Base-by-base conservation (phyloP, 2,888 invertebrate genomes). In the Clusia tigrina region DNA sequence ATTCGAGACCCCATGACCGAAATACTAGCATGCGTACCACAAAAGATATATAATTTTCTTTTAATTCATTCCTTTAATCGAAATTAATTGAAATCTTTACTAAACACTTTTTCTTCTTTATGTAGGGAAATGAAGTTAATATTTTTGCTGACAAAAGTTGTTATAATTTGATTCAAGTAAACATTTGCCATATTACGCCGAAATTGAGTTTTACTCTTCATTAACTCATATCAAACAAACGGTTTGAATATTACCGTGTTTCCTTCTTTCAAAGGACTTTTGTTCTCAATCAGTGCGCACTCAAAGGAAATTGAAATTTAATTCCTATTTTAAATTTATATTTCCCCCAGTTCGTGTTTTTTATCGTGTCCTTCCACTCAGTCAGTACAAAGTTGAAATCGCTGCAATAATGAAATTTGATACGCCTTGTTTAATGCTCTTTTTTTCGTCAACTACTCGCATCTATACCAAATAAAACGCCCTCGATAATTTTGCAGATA, bases 361-460 rank as follows among this genome's bases (percentile, higher is more conserved):
- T 48, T 48, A 48, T 48, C 48, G 48, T 20, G 48, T 48, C 15
- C 15, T 20, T 20, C 48, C 20, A 48, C 20, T 18, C 48, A 42
- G 6, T 32, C 42, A 48, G 48, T 18, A 48, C 48, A 20, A 42
- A 5, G 48, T 48, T 55, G 62, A 54, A 18, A 25, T 25, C 26
- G 37, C 17, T 25, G 64, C 60, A 52, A 25, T 83, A 83, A 83
- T 83, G 84, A 83, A 84, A 84, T 83, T 81, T 80, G 83, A 84
- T 84, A 83, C 79, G 83, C 83, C 83, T 83, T 80, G 82, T 83
- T 83, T 81, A 82, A 83, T 81, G 82, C 81, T 81, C 82, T 79
- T 81, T 81, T 80, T 78, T 66, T 64, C 56, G 65, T 71, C 68
- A 70, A 62, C 53, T 57, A 25, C 38, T 25, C 51, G 26, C 55